Conservation (phyloP, 2,797 vertebrate genomes). For the Acrocephalus scirpaceus region DNA sequence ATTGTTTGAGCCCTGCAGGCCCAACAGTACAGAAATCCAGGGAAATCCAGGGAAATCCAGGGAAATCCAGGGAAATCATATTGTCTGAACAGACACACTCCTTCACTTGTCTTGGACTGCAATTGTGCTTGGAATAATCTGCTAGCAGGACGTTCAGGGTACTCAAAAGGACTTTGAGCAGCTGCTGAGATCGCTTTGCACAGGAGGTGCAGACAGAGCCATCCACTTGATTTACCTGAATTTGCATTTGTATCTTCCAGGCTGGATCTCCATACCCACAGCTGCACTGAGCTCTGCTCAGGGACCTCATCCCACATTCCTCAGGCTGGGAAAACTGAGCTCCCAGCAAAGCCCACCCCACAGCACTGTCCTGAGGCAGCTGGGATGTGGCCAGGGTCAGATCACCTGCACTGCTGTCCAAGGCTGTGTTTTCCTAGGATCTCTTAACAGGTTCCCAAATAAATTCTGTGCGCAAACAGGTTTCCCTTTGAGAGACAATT, state of each 20-base stretch:
- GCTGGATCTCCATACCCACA: neutral
- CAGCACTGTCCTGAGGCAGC: neutral
- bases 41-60: neutral
- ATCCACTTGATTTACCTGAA: neutral
- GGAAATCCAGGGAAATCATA: neutral
- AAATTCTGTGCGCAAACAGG: neutral
- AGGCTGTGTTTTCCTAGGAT: neutral
- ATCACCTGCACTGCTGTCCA: neutral
- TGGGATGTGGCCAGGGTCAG: neutral
- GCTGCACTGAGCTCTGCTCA: neutral
- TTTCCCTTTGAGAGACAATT: neutral
- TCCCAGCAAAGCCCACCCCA: neutral
- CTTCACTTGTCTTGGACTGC: neutral
- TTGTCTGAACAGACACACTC: neutral
- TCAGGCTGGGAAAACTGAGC: neutral
- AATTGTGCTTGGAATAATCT: conserved; percentile 25
- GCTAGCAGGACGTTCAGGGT: neutral
- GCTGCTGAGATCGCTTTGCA: neutral
- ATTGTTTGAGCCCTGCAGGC: neutral
- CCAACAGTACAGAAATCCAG: neutral
- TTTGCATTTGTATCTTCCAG: neutral
- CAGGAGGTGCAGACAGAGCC: neutral
- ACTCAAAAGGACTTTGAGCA: neutral
- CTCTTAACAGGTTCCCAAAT: neutral
- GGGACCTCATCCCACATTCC: neutral